Base-by-base conservation (phyloP, 2,797 vertebrate genomes). In the Bovichtus diacanthus region DNA sequence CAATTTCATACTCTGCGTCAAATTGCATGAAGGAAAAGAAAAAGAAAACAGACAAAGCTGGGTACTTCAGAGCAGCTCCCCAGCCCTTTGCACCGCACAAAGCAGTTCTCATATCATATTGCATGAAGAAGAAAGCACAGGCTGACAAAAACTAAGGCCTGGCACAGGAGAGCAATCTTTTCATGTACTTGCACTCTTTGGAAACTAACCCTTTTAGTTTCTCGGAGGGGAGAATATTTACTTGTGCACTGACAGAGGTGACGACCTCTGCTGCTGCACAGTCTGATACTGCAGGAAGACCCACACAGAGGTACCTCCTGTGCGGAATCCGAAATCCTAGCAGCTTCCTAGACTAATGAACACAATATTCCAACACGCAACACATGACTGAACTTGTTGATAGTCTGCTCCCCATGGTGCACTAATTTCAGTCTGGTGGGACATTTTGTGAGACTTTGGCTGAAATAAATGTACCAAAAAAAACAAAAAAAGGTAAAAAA, bases 241-340 rank as follows among this genome's bases (percentile, higher is more conserved):
- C 65, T 49, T 0, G 0, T 34, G 9, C 38, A 6, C 46, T 80
- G 80, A 78, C 79, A 79, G 64, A 80, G 71, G 72, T 47, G 69
- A 71, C 1, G 62, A 79, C 72, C 78, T 73, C 55, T 49, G 34
- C 41, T 50, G 69, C 60, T 31, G 59, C 60, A 67, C 31, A 23
- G 62, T n/a, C 41, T 53, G 61, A 69, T 62, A 47, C 58, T 66
- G 69, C 73, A 62, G 64, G 21, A 64, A 25, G 38, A 66, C 29
- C 31, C 56, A 62, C 58, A 56, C 31, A 29, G 79, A 9, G 43
- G 31, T 41, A 8, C 15, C 53, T 39, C 31, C 51, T 29, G 44
- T 50, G 53, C 64, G 43, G 43, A 72, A 76, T 72, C 46, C 72
- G 11, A 75, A 81, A 16, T 68, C 39, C 25, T 38, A 61, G 83